Conservation (phyloP, 2,797 vertebrate species). For the Hoplostethus atlanticus region DNA sequence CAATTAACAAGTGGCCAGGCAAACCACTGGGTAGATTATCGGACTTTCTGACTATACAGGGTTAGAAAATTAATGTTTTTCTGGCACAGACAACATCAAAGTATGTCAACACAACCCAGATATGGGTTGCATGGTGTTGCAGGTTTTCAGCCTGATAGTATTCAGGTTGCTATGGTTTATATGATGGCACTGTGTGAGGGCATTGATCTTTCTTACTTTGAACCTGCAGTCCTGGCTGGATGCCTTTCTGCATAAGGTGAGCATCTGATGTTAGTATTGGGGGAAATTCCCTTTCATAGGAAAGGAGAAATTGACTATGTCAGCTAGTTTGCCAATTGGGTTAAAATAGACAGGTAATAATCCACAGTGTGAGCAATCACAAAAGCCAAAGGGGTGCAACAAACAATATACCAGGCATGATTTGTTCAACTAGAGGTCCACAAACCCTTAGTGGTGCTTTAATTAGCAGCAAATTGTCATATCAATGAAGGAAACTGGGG, state of each 20-base stretch:
- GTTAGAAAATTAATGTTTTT: too few relatives aligned
- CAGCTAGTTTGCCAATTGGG: conserved; percentile 41
- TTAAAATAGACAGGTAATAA: conserved; percentile 60
- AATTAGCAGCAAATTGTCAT: conserved; percentile 37
- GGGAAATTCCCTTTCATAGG: background rate
- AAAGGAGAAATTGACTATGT: conserved; percentile 26
- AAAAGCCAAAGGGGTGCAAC: conserved; percentile 25
- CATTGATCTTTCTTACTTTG: conserved; percentile 69
- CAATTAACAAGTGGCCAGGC: too few relatives aligned
- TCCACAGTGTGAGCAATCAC: conserved; percentile 43
- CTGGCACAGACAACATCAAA: background rate
- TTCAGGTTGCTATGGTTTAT: conserved; percentile 61
- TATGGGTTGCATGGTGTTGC: background rate
- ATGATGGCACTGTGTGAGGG: conserved; percentile 52
- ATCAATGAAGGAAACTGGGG: conserved; percentile 12
- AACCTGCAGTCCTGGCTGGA: conserved; percentile 49
- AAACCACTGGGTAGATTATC: too few relatives aligned
- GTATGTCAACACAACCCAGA: conserved; percentile 12
- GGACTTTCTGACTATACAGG: too few relatives aligned
- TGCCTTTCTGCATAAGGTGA: conserved; percentile 48
- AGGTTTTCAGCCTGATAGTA: conserved; percentile 52
- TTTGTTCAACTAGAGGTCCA: conserved; percentile 9
- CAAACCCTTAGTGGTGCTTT: conserved; percentile 19
- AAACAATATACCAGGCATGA: conserved; percentile 19
- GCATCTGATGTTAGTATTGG: conserved; percentile 31